Base-by-base conservation (phyloP, 64 coral and sea anemone genomes). In the Porites australiensis region DNA sequence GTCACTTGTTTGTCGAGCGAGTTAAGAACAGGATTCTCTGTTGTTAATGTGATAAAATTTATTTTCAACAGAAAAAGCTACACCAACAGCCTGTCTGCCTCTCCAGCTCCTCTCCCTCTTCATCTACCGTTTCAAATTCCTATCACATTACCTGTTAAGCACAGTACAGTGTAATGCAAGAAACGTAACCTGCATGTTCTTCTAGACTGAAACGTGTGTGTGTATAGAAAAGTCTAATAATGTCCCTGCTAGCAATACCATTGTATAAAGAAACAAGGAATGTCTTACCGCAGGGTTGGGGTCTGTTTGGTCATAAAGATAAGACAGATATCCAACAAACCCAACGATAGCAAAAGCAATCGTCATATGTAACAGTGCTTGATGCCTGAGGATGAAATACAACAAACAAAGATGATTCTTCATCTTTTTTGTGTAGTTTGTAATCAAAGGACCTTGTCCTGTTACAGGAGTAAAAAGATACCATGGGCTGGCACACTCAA, bases 261-360 rank as follows among this genome's bases (percentile, higher is more conserved):
- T 65, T 70, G n/a, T 72, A 13, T 16, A n/a, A 12, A 74, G 3
- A 51, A 20, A 74, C 27, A 37, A 0, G 8, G 11, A 22, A 46
- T 13, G 19, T 90, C 95, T 88, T 75, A 97, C 95, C 46, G 91
- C 95, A 52, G 95, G 95, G 44, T 94, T 97, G 21, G 59, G 58
- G 72, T 88, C 86, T 68, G 95, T 88, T 49, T 93, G 82, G 81
- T 97, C 94, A 89, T 96, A 96, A 3, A 99, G 53, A 58, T 99
- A 99, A 11, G 91, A 82, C 20, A 91, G 18, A 66, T 88, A 96
- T 16, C 70, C 83, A 60, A 99, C 72, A 88, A 87, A 73, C 2
- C 94, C 94, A 21, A 99, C 55, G 55, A 96, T 19, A 1, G 88
- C 71, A 86, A 94, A 94, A 44, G 94, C 94, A 52, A 90, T n/a